These are phyloP conservation scores for Rhinogobio ventralis DNA, from an alignment of 2,797 vertebrate genomes.

Conservation along the genomic window DNA sequence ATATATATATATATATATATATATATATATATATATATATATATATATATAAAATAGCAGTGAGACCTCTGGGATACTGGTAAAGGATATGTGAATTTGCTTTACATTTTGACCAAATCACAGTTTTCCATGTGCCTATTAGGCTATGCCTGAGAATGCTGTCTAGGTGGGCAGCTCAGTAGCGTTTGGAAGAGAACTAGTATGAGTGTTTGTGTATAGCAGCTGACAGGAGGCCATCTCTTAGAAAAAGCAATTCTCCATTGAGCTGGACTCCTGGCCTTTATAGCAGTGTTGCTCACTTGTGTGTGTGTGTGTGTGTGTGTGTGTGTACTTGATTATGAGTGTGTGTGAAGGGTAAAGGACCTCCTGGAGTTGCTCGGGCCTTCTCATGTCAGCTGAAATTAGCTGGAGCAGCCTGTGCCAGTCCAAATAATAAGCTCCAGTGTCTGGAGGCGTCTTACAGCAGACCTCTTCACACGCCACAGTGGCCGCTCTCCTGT, in stretches of 20 bases:
- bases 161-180: not conserved
- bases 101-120: not conserved
- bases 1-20: no score
- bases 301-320: slow-evolving; percentile 45
- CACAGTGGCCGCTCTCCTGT: slow-evolving; percentile 24
- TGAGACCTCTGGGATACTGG: not conserved
- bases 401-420: slow-evolving; percentile 55
- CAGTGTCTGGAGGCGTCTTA: slow-evolving; percentile 54
- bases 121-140: not conserved
- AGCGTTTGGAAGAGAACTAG: not conserved
- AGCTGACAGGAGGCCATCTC: slow-evolving; percentile 42
- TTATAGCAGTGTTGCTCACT: slow-evolving; percentile 4
- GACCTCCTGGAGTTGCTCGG: slow-evolving; percentile 55
- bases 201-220: slow-evolving; percentile 20
- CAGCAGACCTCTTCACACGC: slow-evolving; percentile 43
- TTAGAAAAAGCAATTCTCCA: slow-evolving; percentile 53
- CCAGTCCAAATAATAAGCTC: slow-evolving; percentile 56
- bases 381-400: slow-evolving; percentile 58
- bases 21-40: no score
- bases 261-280: slow-evolving; percentile 31
- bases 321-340: slow-evolving; percentile 39
- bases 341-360: slow-evolving; percentile 54
- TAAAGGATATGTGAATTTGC: not conserved
- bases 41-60: no score
- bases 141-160: not conserved